These are phyloP conservation scores for Leptinotarsa peninsularis DNA, from an alignment of 2,888 invertebrate genomes.

Conservation along the genomic window DNA sequence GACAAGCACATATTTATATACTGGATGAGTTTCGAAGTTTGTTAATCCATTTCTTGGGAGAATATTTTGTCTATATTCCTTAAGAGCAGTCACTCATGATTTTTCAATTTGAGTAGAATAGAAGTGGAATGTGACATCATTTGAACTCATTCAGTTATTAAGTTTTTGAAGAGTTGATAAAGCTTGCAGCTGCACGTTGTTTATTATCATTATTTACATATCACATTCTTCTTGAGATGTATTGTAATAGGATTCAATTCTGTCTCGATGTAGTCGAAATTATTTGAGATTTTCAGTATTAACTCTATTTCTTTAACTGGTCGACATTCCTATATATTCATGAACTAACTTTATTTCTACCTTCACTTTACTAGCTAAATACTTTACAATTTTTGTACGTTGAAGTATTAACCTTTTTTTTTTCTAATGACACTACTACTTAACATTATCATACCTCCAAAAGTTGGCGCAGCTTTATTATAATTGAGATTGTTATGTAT, in stretches of 20 bases:
- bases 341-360: too few relatives aligned
- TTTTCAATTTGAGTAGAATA: not conserved
- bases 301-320: too few relatives aligned
- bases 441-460: not conserved
- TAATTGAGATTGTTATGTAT: constrained; percentile 8
- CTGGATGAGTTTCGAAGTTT: too few relatives aligned
- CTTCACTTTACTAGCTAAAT: too few relatives aligned
- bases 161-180: not conserved
- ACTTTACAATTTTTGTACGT: too few relatives aligned
- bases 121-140: not conserved
- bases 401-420: not conserved
- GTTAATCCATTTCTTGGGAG: too few relatives aligned
- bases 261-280: too few relatives aligned
- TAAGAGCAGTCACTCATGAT: too few relatives aligned
- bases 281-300: too few relatives aligned
- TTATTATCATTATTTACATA: constrained; percentile 3
- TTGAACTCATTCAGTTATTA: not conserved
- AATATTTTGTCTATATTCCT: too few relatives aligned
- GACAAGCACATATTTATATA: too few relatives aligned
- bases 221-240: not conserved
- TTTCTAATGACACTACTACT: not conserved
- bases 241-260: not conserved
- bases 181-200: not conserved
- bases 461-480: constrained; percentile 3
- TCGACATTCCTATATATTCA: too few relatives aligned